Percentiles rank a stretch among this genome's conserved stretches.
Evolutionary conservation across 2,113 vertebrate species (phyloP).

Genomic region (Motacilla alba): DNA sequence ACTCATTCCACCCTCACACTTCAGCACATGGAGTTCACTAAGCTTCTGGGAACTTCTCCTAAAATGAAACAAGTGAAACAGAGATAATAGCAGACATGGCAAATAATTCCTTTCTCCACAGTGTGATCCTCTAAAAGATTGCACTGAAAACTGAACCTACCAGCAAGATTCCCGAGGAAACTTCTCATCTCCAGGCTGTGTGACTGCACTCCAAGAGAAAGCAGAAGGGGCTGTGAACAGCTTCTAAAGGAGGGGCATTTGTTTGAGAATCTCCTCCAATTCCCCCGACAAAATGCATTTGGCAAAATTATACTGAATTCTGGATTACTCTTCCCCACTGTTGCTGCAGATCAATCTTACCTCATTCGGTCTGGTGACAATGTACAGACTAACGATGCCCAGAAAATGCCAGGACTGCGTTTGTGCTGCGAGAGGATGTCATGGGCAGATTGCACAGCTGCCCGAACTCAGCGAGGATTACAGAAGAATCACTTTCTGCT

Average conservation of each 20-base stretch:
- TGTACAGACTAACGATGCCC: not conserved
- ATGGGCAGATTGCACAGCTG: not conserved
- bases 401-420: not conserved
- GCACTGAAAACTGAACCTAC: not conserved
- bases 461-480: fast-evolving
- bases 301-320: not conserved
- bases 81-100: not conserved
- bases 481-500: not conserved
- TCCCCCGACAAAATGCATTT: not conserved
- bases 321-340: not conserved
- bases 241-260: not conserved
- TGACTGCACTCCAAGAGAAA: not conserved
- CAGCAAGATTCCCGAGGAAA: not conserved
- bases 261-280: not conserved
- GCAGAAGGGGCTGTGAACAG: not conserved
- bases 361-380: not conserved
- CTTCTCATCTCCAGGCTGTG: not conserved
- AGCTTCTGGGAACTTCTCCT: not conserved
- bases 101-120: not conserved
- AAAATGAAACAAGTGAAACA: not conserved
- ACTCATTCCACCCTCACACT: not conserved
- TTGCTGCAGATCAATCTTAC: not conserved
- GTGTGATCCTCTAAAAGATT: not conserved
- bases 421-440: not conserved
- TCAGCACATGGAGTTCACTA: not conserved